These are phyloP conservation scores for Thamnophis elegans DNA, from an alignment of 2,797 vertebrate species.

Conservation along the genomic window DNA sequence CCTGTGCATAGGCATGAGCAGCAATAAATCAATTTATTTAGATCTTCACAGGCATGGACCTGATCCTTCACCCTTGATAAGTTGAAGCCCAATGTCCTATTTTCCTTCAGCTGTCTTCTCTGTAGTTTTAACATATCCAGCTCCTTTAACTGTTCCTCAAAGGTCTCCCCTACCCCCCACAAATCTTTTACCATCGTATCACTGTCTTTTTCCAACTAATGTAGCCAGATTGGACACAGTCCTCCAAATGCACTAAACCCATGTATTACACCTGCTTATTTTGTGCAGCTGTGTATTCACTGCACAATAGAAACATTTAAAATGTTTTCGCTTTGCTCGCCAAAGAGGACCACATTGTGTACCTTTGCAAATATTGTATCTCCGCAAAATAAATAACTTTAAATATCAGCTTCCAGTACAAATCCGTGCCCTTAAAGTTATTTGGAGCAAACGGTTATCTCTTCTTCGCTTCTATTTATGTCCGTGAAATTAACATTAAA, in stretches of 20 bases:
- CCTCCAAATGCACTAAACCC: background rate
- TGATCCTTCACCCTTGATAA: background rate
- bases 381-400: background rate
- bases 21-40: background rate
- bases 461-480: background rate
- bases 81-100: background rate
- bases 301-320: background rate
- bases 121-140: background rate
- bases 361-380: background rate
- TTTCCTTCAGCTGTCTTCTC: background rate
- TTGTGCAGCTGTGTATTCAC: background rate
- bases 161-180: fast-evolving
- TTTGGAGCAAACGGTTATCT: background rate
- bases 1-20: background rate
- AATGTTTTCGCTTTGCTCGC: background rate
- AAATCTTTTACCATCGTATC: background rate
- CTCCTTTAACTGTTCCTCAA: background rate
- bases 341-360: background rate
- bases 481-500: background rate
- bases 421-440: background rate
- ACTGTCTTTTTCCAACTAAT: background rate
- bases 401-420: background rate
- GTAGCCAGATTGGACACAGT: background rate
- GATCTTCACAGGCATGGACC: background rate
- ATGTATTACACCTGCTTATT: background rate